A percentile compares a stretch with the other conserved stretches of the same genome.
These are phyloP conservation scores for Nasonovia ribisnigri DNA, from an alignment of 2,888 invertebrate species.

Conservation along the genomic window DNA sequence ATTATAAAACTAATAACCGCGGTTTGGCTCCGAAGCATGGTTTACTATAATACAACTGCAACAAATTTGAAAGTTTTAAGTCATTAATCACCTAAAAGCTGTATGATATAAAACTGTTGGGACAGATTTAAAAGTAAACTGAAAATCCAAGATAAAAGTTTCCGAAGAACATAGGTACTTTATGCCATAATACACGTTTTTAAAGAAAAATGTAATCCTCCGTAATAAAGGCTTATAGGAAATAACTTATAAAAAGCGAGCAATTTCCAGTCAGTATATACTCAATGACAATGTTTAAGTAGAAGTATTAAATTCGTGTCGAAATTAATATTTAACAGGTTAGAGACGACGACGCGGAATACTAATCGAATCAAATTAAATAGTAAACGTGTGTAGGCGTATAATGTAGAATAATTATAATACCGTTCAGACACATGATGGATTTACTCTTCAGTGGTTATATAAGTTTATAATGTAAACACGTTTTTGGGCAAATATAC, in stretches of 20 bases:
- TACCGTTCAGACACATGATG: not conserved
- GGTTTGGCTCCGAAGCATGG: not conserved
- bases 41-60: not conserved
- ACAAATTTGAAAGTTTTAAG: not conserved
- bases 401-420: too few species aligned
- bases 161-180: not conserved
- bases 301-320: too few species aligned
- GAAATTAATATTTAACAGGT: too few species aligned
- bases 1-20: not conserved
- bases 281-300: too few species aligned
- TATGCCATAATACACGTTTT: not conserved
- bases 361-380: not conserved
- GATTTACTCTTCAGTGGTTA: not conserved
- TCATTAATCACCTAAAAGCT: not conserved
- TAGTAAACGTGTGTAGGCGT: too few species aligned
- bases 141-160: not conserved
- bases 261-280: too few species aligned
- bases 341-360: not conserved
- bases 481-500: not conserved
- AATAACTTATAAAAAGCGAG: too few species aligned
- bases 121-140: not conserved
- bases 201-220: not conserved
- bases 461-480: not conserved
- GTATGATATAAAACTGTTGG: not conserved
- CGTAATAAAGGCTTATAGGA: not conserved